Base-by-base conservation (phyloP, 2,797 vertebrate genomes). In the Semaprochilodus insignis region DNA sequence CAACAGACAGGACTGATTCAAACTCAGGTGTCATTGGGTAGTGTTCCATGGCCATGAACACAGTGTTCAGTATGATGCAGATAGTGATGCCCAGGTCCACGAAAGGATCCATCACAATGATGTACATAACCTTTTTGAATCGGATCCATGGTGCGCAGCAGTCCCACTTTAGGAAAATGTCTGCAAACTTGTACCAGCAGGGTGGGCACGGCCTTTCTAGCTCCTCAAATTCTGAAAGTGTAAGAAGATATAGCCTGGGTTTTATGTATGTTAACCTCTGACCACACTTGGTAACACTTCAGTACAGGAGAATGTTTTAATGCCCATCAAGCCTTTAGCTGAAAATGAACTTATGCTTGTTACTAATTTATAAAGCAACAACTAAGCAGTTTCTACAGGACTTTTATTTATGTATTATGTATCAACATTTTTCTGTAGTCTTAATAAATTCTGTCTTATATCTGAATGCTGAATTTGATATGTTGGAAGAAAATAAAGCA, bases 21-120 rank as follows among this genome's bases (percentile, higher is more conserved):
- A 99, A 98, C 4, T 94, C 83, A 0, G 86, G 63, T 0, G 95
- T 96, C 97, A 99, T 98, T 21, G 97, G 98, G 66, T 97, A 98
- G 44, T 99, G 97, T 80, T 99, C 98, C 97, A 99, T 97, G 83
- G 98, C 97, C 97, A 99, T 99, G 92, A 99, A 99, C 44, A 98
- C 72, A 0, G 97, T 99, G 92, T 99, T 99, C 59, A 99, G 96
- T 77, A 99, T 94, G 0, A 99, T 98, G 90, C 98, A 99, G 90
- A 99, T 96, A 67, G 97, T 99, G 94, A 99, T 98, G 66, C 96
- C 94, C 74, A 99, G 92, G 91, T 99, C 98, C 54, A 99, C 96
- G 0, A 99, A 99, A 0, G 98, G 98, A 86, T 99, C 98, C 97
- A 97, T 97, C 85, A 99, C 96, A 0, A 99, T 89, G 69, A 94